Conservation (phyloP, 2,113 vertebrate species). For the Paraplagusia blochii region DNA sequence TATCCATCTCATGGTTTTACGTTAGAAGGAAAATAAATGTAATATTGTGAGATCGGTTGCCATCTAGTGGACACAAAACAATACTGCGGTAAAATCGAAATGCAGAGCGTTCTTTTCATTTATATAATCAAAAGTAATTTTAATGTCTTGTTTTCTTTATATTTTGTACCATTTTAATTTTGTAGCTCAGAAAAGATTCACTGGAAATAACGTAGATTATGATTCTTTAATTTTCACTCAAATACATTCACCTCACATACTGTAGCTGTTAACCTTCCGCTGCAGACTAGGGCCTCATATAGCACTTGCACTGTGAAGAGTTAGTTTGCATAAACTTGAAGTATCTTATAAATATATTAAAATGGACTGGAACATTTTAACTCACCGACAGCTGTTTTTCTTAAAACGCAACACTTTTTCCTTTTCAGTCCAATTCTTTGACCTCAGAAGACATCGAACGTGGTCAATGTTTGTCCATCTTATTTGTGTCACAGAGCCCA, state of each 20-base stretch:
- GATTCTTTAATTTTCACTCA: no score
- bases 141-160: not conserved
- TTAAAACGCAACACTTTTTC: not conserved
- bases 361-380: not conserved
- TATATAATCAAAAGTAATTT: not conserved
- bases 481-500: slow-evolving; percentile 9
- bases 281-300: no score
- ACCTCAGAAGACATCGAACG: slow-evolving; percentile 2
- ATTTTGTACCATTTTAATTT: not conserved
- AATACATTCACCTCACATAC: no score
- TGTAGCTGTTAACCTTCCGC: no score
- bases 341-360: no score
- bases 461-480: slow-evolving; percentile 4
- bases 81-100: not conserved
- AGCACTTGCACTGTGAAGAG: no score
- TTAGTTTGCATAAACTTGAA: no score
- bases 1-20: not conserved
- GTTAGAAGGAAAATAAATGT: not conserved
- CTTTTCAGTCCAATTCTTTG: slow-evolving; percentile 3
- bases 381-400: slow-evolving; percentile 44
- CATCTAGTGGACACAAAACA: slow-evolving; percentile 13
- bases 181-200: not conserved
- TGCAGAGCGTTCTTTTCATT: not conserved
- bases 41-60: not conserved
- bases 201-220: no score